A percentile compares a stretch with the other conserved stretches of the same genome.
Conservation (phyloP, 2,888 invertebrate species). For the Megalurothrips usitatus region DNA sequence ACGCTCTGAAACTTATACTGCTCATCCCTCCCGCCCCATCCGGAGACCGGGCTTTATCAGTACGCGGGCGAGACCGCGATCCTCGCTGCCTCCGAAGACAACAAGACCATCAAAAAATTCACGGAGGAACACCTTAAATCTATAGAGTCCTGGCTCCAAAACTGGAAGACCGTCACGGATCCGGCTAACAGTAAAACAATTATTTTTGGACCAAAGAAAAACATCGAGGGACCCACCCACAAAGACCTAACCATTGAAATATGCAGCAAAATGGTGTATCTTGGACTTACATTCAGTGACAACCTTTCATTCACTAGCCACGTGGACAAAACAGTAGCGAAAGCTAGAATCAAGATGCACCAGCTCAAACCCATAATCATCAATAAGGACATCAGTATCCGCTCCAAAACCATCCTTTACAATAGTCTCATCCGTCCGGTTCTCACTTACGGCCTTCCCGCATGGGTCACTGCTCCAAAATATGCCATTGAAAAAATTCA, state of each 20-base stretch:
- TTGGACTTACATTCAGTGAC: no score
- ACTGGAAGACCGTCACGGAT: neutral
- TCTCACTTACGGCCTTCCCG: no score
- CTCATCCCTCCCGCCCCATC: neutral
- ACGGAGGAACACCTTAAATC: neutral
- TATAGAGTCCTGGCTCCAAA: neutral
- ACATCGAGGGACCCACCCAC: neutral
- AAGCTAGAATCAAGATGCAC: no score
- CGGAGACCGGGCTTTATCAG: neutral
- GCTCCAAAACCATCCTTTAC: no score
- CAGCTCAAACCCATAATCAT: no score
- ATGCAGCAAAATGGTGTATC: no score
- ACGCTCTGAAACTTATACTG: neutral
- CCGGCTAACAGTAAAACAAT: neutral
- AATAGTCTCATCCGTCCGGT: no score
- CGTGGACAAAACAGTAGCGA: no score
- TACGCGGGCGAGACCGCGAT: neutral
- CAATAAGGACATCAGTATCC: no score
- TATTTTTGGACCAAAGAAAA: neutral
- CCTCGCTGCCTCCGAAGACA: neutral
- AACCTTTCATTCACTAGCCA: no score
- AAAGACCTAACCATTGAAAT: neutral
- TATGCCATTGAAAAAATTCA: no score
- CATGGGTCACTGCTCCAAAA: no score
- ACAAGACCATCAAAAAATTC: neutral